Percentiles rank a stretch among this genome's conserved stretches.
These are phyloP conservation scores for Trachymyrmex cornetzi DNA, from an alignment of 1,140 invertebrate genomes.

Conservation along the genomic window DNA sequence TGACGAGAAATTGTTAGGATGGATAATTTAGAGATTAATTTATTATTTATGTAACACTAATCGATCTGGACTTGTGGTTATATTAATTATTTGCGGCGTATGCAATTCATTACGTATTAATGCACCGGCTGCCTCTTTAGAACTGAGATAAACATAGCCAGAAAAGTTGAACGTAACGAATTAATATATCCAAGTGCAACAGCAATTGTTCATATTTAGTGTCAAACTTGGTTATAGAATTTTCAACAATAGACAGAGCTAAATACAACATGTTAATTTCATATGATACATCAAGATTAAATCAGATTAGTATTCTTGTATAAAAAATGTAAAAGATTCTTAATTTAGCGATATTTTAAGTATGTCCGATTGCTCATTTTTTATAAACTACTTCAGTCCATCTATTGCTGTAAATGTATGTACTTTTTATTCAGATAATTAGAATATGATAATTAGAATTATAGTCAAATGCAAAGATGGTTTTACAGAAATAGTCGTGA, in stretches of 20 bases:
- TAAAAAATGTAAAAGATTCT: not conserved
- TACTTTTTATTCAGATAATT: not conserved
- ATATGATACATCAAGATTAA: not conserved
- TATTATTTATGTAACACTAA: slow-evolving; percentile 48
- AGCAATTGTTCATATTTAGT: not conserved
- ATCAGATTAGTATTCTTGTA: not conserved
- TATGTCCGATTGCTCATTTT: not conserved
- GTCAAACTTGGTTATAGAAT: not conserved
- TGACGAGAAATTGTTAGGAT: not conserved
- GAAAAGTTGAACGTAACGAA: slow-evolving; percentile 17
- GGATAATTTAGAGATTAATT: slow-evolving; percentile 32
- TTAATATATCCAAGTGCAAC: slow-evolving; percentile 11
- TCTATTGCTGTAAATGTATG: not conserved
- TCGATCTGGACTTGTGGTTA: slow-evolving; percentile 42
- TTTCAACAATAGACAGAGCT: not conserved
- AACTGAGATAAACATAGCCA: not conserved
- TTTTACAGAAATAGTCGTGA: slow-evolving; percentile 34
- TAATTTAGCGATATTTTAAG: not conserved
- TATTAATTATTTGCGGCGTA: slow-evolving; percentile 38
- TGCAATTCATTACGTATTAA: slow-evolving; percentile 50
- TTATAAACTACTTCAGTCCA: not conserved
- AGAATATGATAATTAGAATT: slow-evolving; percentile 29
- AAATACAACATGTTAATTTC: not conserved
- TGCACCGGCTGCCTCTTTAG: slow-evolving; percentile 31
- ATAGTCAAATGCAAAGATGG: not conserved